Evolutionary conservation across 2,888 invertebrate species (phyloP).

Genomic region (Baccha elongata): DNA sequence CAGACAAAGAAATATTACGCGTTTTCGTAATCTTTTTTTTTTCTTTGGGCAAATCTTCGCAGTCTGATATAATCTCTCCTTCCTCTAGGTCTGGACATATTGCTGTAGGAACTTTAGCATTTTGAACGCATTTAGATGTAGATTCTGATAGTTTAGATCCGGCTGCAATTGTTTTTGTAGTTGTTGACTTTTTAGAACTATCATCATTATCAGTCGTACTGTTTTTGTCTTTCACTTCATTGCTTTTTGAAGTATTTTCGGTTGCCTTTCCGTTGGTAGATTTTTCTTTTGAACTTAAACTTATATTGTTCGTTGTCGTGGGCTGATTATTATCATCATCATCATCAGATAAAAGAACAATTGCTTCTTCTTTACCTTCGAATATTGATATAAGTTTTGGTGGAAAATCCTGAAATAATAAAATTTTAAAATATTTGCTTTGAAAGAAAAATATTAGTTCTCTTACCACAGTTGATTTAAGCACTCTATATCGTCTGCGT

Average conservation of each 20-base stretch:
- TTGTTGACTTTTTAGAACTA: background rate
- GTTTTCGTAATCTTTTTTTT: background rate
- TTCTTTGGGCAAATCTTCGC: background rate
- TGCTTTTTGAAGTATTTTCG: background rate
- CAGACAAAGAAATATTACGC: background rate
- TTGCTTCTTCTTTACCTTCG: constrained; percentile 14
- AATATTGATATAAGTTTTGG: constrained; percentile 26
- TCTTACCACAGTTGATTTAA: no score
- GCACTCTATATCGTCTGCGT: constrained; percentile 8
- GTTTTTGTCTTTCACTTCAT: background rate
- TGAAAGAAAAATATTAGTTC: no score
- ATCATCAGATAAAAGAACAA: constrained; percentile 58
- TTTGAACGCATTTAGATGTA: background rate
- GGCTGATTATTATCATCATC: constrained; percentile 21
- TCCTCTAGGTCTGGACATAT: no score
- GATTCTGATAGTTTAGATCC: background rate
- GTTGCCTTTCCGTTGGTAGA: background rate
- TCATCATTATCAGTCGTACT: background rate
- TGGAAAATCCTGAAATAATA: constrained; percentile 38
- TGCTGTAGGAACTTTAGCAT: background rate
- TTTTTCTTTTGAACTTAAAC: background rate
- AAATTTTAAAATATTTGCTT: no score
- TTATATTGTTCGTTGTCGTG: background rate
- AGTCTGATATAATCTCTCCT: constrained; percentile 46
- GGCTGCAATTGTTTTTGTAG: background rate